Evolutionary conservation across 2,113 vertebrate species (phyloP), one percentile per base, ranked within the genome.

Genomic region (Hylia prasina): DNA sequence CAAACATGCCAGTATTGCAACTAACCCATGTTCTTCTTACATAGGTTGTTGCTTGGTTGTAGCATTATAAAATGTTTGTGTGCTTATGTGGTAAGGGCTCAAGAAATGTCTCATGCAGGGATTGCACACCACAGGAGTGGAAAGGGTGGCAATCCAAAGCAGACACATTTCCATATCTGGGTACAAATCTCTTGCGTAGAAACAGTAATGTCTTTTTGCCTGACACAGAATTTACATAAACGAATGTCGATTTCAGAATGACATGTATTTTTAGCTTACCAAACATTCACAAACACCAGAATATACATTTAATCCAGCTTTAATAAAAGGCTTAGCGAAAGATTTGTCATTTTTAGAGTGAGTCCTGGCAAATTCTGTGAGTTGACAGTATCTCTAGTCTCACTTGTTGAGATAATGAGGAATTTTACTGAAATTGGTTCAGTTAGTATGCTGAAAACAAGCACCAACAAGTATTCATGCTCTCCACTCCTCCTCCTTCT

Each of bases 391-490:
- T 78, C 81, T 93, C 45, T 75, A 42, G 20, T 50, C 42, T 90
- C 31, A 11, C 11, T 82, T 44, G 20, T 73, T 33, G 65, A 80
- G 48, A 71, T n/a, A 89, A 87, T 35, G 40, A n/a, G 12, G 53
- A 76, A 68, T 90, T 93, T 78, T 63, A 60, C 68, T 39, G 35
- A 75, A 70, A 81, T 82, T 66, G 6, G 5, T 89, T 91, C 15
- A 35, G 68, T 48, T 76, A 89, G 10, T 33, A 19, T 37, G 65
- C 27, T 53, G 51, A 84, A 96, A 96, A 85, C 80, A 93, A 91
- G 50, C 1, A 2, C 42, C 21, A 89, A 48, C 39, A 79, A 42
- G 50, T 53, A 54, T 66, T 57, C 31, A 6, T 48, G 7, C 16
- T 82, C 50, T 91, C 73, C 35, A 27, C 18, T 76, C 44, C 51